phyloP scores from a whole-genome alignment of 1,140 invertebrate genomes.

The Orius laevigatus region DNA sequence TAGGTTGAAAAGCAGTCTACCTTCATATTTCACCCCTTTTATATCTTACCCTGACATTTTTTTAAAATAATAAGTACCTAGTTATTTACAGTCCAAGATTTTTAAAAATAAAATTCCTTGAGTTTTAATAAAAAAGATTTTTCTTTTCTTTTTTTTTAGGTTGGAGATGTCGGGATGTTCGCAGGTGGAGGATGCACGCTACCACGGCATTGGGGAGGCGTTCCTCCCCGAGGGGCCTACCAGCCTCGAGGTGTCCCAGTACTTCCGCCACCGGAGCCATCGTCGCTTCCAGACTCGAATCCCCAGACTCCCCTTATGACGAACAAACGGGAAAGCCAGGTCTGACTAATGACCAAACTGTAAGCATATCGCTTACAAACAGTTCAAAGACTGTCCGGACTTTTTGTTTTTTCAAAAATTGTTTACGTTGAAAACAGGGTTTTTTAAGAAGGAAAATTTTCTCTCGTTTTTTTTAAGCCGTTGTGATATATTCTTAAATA shows the following conservation, averaged over 20 bases:
- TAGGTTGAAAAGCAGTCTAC: too few relatives aligned
- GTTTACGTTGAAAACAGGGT: neutral
- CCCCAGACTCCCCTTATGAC: slow-evolving; percentile 17
- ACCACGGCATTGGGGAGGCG: slow-evolving; percentile 11
- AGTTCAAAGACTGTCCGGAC: neutral
- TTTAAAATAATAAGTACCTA: too few relatives aligned
- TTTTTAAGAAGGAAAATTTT: neutral
- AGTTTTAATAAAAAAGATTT: too few relatives aligned
- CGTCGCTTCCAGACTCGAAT: slow-evolving; percentile 5
- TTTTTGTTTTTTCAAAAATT: neutral
- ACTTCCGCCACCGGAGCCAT: slow-evolving; percentile 7
- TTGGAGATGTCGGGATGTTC: slow-evolving; percentile 17
- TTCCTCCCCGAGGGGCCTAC: slow-evolving; percentile 3
- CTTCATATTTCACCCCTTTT: too few relatives aligned
- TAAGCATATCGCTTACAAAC: slow-evolving; percentile 5
- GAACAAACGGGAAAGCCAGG: slow-evolving; percentile 19
- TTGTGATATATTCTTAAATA: neutral
- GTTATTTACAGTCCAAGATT: too few relatives aligned
- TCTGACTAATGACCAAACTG: slow-evolving; percentile 22
- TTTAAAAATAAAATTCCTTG: too few relatives aligned
- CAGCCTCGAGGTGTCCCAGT: slow-evolving; percentile 6
- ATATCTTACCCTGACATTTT: too few relatives aligned
- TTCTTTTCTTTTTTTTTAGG: too few relatives aligned
- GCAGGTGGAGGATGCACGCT: slow-evolving; percentile 17
- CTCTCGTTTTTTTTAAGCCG: neutral